Percentiles rank a stretch among this genome's conserved stretches.
These are phyloP conservation scores for Heptranchias perlo DNA, from an alignment of 2,113 vertebrate species.

Conservation along the genomic window DNA sequence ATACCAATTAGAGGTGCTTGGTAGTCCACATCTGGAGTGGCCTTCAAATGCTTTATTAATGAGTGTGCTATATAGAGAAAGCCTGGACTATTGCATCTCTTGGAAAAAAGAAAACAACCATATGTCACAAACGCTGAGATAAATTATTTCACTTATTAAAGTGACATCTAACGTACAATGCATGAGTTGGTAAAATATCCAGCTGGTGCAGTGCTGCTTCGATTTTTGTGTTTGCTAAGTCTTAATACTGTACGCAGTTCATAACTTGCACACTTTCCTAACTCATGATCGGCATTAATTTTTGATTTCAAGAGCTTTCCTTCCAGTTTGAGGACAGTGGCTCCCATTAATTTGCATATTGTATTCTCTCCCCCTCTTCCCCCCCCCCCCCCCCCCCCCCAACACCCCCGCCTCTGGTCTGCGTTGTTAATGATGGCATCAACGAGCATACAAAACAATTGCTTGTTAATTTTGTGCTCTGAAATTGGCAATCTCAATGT, in stretches of 20 bases:
- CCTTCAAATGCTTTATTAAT: constrained; percentile 28
- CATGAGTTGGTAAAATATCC: constrained; percentile 17
- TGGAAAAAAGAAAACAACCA: constrained; percentile 15
- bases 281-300: neutral
- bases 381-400: neutral
- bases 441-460: neutral
- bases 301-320: neutral
- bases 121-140: constrained; percentile 29
- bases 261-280: neutral
- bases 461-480: neutral
- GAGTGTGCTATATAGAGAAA: neutral
- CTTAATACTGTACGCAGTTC: neutral
- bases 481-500: neutral
- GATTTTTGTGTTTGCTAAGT: neutral
- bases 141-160: constrained; percentile 34
- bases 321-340: neutral
- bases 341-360: neutral
- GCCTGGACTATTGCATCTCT: neutral
- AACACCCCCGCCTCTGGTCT: neutral
- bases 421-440: neutral
- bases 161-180: constrained; percentile 20
- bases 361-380: neutral
- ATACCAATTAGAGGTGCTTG: constrained; percentile 5
- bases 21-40: neutral
- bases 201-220: constrained; percentile 7